A percentile compares a stretch with the other conserved stretches of the same genome.
These are phyloP conservation scores for Rana temporaria DNA, from an alignment of 2,113 vertebrate species.

Conservation along the genomic window DNA sequence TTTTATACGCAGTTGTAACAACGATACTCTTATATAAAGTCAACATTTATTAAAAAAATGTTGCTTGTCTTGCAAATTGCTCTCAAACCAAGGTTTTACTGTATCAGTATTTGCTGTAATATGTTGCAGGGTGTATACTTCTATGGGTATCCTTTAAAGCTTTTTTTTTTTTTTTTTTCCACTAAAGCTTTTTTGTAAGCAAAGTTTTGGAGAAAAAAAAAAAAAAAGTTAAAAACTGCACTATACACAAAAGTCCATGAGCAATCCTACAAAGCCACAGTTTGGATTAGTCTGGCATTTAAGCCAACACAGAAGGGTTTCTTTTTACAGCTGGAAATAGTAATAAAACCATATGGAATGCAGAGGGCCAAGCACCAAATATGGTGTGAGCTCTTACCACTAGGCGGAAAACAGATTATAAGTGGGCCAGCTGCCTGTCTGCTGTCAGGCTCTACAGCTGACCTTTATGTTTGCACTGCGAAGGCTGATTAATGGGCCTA, in stretches of 20 bases:
- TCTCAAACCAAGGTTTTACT: no score
- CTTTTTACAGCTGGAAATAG: slow-evolving; percentile 11
- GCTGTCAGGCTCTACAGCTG: background rate
- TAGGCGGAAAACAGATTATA: background rate
- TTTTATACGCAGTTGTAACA: no score
- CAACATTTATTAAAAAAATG: no score
- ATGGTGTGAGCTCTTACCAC: background rate
- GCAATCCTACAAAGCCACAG: background rate
- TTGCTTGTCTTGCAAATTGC: no score
- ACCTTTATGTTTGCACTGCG: background rate
- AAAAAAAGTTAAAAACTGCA: background rate
- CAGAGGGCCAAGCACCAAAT: slow-evolving; percentile 19
- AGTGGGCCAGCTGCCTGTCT: background rate
- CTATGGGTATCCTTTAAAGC: no score
- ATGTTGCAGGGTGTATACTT: no score
- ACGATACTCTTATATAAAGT: no score
- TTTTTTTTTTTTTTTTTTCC: no score
- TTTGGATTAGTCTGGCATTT: slow-evolving; percentile 5
- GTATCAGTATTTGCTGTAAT: no score
- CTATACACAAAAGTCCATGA: background rate
- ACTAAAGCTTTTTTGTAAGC: no score
- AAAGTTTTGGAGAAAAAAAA: background rate
- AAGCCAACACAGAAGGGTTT: background rate
- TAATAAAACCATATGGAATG: slow-evolving; percentile 39
- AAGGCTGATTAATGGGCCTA: background rate